Conservation (phyloP, 1,140 invertebrate genomes). For the Temnothorax curvispinosus region DNA sequence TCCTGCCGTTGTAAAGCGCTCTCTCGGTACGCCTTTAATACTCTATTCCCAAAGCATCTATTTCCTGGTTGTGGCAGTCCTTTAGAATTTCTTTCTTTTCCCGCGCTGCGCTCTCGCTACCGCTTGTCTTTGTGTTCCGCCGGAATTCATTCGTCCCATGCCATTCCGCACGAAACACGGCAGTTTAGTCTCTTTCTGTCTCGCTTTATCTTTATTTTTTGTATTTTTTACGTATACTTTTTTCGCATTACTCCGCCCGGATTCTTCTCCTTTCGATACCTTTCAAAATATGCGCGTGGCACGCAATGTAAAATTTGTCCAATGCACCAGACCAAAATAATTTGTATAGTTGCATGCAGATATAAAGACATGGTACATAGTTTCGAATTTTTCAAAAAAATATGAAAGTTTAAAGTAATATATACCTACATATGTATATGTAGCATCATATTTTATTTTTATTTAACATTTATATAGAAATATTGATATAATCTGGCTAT, state of each 20-base stretch:
- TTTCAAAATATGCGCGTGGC: slow-evolving; percentile 11
- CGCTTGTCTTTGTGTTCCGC: slow-evolving; percentile 2
- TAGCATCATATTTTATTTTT: not conserved
- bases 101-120: not conserved
- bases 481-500: not conserved
- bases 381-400: slow-evolving; percentile 1
- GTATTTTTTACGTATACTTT: not conserved
- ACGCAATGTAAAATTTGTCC: slow-evolving; percentile 1
- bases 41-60: slow-evolving; percentile 58
- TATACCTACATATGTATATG: not conserved
- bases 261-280: not conserved
- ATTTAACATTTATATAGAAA: not conserved
- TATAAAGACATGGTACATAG: not conserved
- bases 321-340: not conserved
- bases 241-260: not conserved
- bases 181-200: not conserved
- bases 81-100: slow-evolving; percentile 59
- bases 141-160: slow-evolving; percentile 33
- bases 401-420: not conserved
- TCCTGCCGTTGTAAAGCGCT: slow-evolving; percentile 20
- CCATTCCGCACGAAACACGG: slow-evolving; percentile 14
- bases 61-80: slow-evolving; percentile 39
- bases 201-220: not conserved
- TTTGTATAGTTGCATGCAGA: not conserved
- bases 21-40: slow-evolving; percentile 44